Evolutionary conservation across 2,113 vertebrate species (phyloP).

Genomic region (Pelvicachromis taeniatus): DNA sequence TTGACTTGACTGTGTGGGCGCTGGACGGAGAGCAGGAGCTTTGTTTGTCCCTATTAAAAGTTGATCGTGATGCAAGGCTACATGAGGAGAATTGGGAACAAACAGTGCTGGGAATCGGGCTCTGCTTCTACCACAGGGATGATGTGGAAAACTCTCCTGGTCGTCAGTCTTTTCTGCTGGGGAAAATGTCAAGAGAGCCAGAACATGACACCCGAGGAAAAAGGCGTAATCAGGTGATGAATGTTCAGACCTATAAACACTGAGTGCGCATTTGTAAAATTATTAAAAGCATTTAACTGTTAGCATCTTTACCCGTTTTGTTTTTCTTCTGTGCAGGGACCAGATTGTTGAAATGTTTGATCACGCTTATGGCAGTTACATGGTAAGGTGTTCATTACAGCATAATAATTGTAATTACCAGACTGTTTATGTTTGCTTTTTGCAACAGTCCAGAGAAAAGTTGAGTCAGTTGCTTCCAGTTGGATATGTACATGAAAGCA

Average conservation of each 20-base stretch:
- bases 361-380: slow-evolving; percentile 81
- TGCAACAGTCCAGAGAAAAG: neutral
- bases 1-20: slow-evolving; percentile 31
- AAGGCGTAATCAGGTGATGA: slow-evolving; percentile 67
- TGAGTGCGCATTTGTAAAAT: neutral
- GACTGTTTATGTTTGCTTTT: neutral
- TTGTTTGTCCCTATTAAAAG: neutral
- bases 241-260: neutral
- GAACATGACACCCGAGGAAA: slow-evolving; percentile 73
- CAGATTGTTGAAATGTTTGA: slow-evolving; percentile 82
- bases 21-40: slow-evolving; percentile 7
- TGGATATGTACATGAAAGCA: neutral
- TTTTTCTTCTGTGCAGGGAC: slow-evolving; percentile 58
- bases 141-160: slow-evolving; percentile 46
- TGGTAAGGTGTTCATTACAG: slow-evolving; percentile 63
- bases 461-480: neutral
- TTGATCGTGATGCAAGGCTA: neutral
- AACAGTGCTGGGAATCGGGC: neutral
- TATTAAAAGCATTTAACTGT: neutral
- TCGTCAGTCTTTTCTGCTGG: slow-evolving; percentile 48
- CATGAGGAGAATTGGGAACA: neutral
- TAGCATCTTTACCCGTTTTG: neutral
- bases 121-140: neutral
- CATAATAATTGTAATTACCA: neutral
- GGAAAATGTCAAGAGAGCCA: slow-evolving; percentile 58